Evolutionary conservation across 2,888 invertebrate genomes (phyloP).

Genomic region (Watsonalla binaria): DNA sequence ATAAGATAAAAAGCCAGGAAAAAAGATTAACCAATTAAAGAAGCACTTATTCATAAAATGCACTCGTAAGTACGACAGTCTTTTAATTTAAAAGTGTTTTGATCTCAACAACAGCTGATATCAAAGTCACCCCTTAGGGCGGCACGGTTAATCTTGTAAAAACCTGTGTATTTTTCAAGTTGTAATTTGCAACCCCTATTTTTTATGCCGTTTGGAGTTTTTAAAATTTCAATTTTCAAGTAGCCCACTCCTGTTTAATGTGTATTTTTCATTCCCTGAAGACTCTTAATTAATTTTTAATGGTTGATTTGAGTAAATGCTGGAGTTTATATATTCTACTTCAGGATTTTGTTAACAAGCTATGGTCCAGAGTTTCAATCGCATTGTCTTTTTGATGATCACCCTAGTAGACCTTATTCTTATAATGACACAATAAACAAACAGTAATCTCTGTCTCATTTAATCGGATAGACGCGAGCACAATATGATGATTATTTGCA

Average conservation of each 20-base stretch:
- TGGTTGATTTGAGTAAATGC: slow-evolving; percentile 7
- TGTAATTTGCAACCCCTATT: slow-evolving; percentile 61
- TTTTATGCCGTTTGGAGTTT: slow-evolving; percentile 31
- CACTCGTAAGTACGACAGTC: slow-evolving; percentile 29
- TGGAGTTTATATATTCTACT: neutral
- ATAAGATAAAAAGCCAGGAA: too few species aligned
- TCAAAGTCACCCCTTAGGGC: slow-evolving; percentile 52
- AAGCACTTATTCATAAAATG: slow-evolving; percentile 9
- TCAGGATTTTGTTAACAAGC: too few species aligned
- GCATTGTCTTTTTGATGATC: too few species aligned
- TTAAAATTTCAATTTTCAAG: slow-evolving; percentile 55
- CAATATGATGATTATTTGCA: too few species aligned
- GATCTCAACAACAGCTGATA: slow-evolving; percentile 59
- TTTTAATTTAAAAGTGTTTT: slow-evolving; percentile 50
- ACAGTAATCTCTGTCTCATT: too few species aligned
- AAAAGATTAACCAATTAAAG: neutral
- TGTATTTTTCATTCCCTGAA: slow-evolving; percentile 31
- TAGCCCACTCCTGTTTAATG: slow-evolving; percentile 29
- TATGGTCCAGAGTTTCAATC: too few species aligned
- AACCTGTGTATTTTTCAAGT: slow-evolving; percentile 63
- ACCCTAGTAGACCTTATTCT: too few species aligned
- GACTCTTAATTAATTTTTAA: slow-evolving; percentile 27
- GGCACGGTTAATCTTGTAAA: slow-evolving; percentile 54
- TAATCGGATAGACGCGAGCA: too few species aligned
- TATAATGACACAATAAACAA: too few species aligned